These are phyloP conservation scores for Volucella bombylans DNA, from an alignment of 2,888 invertebrate genomes.

Conservation along the genomic window DNA sequence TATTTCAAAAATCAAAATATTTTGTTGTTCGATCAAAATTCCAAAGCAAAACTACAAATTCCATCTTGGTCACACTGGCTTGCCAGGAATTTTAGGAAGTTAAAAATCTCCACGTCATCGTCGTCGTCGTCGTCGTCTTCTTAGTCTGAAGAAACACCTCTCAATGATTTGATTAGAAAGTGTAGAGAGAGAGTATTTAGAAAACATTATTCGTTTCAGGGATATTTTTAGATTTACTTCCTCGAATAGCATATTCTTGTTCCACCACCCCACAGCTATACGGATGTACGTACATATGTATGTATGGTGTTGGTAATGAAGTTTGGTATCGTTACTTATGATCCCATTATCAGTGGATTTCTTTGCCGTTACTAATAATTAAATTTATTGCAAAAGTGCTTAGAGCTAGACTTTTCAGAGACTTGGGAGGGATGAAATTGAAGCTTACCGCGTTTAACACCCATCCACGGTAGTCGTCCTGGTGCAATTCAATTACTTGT, in stretches of 20 bases:
- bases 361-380: not conserved
- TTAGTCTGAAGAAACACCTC: constrained; percentile 3
- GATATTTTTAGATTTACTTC: constrained; percentile 40
- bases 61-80: no score
- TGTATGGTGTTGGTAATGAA: not conserved
- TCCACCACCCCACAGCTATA: not conserved
- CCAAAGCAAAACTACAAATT: no score
- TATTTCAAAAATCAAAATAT: no score
- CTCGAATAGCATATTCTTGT: no score
- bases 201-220: constrained; percentile 1
- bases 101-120: not conserved
- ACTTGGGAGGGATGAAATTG: constrained; percentile 1
- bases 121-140: not conserved
- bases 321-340: constrained; percentile 9
- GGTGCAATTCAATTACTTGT: constrained; percentile 1
- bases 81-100: constrained; percentile 4
- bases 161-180: constrained; percentile 34
- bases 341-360: not conserved
- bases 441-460: constrained; percentile 18
- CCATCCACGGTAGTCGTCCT: not conserved
- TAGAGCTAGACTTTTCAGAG: not conserved
- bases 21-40: no score
- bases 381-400: constrained; percentile 8
- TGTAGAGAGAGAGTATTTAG: not conserved
- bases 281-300: not conserved